phyloP scores from a whole-genome alignment of 2,113 vertebrate species.

The Benitochromis conjunctus region DNA sequence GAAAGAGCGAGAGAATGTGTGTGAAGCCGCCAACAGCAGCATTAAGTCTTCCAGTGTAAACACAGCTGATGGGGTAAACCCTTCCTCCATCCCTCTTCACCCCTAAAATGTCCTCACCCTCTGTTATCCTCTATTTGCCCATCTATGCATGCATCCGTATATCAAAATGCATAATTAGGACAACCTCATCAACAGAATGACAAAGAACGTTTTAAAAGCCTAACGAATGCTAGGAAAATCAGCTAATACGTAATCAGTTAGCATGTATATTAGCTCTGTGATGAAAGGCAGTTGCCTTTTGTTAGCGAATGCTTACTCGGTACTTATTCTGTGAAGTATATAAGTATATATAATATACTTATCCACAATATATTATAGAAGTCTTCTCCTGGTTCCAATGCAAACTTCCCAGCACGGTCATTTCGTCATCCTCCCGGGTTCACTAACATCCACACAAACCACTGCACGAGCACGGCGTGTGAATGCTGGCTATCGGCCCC shows the following conservation, averaged over 20 bases:
- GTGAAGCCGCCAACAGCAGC: slow-evolving; percentile 54
- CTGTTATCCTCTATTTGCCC: background rate
- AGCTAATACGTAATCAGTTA: background rate
- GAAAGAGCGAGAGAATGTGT: slow-evolving; percentile 23
- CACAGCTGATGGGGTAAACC: slow-evolving; percentile 39
- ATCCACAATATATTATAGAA: background rate
- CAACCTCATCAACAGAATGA: background rate
- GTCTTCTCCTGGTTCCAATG: background rate
- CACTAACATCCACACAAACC: background rate
- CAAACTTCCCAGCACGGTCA: background rate
- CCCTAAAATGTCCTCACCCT: background rate
- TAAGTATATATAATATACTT: background rate
- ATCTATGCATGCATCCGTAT: background rate
- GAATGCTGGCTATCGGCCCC: no score
- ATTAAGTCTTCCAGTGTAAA: slow-evolving; percentile 42
- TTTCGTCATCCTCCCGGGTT: background rate
- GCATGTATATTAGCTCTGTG: background rate
- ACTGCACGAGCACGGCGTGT: background rate
- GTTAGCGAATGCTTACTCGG: fast-evolving
- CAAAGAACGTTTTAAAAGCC: fast-evolving
- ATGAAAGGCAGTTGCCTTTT: background rate
- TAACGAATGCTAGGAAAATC: background rate
- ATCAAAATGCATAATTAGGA: background rate
- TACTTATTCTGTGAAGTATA: background rate
- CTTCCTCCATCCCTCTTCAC: background rate